Base-by-base conservation (phyloP, 1,140 invertebrate species). In the Lepidostoma basale region DNA sequence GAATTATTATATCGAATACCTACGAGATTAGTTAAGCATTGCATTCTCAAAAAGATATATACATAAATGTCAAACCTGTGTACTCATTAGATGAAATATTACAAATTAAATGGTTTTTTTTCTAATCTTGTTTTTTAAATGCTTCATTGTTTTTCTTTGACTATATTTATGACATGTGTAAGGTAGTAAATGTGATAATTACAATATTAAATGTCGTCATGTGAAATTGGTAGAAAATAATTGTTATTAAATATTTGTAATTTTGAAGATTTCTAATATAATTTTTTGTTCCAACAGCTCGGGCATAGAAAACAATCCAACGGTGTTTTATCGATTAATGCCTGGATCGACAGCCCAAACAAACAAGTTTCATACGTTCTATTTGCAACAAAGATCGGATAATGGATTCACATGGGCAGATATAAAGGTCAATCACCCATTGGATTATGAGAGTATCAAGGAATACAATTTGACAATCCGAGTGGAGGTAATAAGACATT, bases 381-480 rank as follows among this genome's bases (percentile, higher is more conserved):
- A 97, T 81, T 86, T 97, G 68, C 94, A 96, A 88, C 94, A 96
- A 84, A 86, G 94, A 76, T 88, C 89, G 36, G 94, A 97, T 74
- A 92, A 94, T 77, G 91, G 92, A 23, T 92, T 91, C 72, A 96
- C 93, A 71, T 97, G 94, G 93, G 94, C 93, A 9, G 94, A 96
- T 77, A 94, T 97, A 80, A 95, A 96, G 86, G 94, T 97, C 68
- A 97, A 98, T 84, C 94, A 97, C 85, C 94, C 93, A 12, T 81
- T 98, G 72, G 95, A 98, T 82, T 98, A 94, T 78, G 95, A 97
- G 79, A 93, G 89, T 74, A 96, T 97, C 78, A 95, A 95, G 81
- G 94, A 97, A 79, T 98, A 97, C 78, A 97, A 97, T 86, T 83
- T 98, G 63, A 98, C 95, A 3, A 94, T 98, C 78, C 89, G 95